Percentiles rank a stretch among this genome's conserved stretches.
These are phyloP conservation scores for Streblospio benedicti DNA, from an alignment of 1,140 invertebrate species.

Conservation along the genomic window DNA sequence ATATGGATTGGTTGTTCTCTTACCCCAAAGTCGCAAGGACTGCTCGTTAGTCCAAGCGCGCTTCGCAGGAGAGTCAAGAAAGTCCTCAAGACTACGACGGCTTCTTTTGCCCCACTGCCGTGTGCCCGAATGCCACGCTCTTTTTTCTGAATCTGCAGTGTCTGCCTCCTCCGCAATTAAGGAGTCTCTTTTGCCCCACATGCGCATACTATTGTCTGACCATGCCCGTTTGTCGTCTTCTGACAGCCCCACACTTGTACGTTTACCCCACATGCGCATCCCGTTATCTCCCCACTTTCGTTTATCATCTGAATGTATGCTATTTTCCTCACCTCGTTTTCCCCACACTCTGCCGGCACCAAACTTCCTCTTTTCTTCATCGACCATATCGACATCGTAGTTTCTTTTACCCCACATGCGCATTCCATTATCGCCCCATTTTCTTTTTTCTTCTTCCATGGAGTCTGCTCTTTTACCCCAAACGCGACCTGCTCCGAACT, in stretches of 20 bases:
- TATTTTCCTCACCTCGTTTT: too few relatives aligned
- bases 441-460: neutral
- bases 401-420: slow-evolving; percentile 12
- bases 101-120: neutral
- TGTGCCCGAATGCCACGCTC: neutral
- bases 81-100: neutral
- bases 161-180: too few relatives aligned
- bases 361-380: neutral
- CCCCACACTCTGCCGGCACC: too few relatives aligned
- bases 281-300: slow-evolving; percentile 8
- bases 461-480: slow-evolving; percentile 8
- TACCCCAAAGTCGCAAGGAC: slow-evolving; percentile 11
- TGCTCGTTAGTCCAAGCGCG: slow-evolving; percentile 11
- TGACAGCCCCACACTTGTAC: neutral
- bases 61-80: neutral
- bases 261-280: slow-evolving; percentile 14
- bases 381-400: neutral
- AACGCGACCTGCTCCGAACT: too few relatives aligned
- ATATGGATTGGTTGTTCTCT: slow-evolving; percentile 5
- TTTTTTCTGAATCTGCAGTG: neutral
- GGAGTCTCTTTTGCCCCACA: slow-evolving; percentile 12
- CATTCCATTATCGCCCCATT: slow-evolving; percentile 7
- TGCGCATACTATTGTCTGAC: neutral
- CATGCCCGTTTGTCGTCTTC: slow-evolving; percentile 7
- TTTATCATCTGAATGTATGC: too few relatives aligned